Evolutionary conservation across 1,140 invertebrate genomes (phyloP).

Genomic region (Nymphalis io): DNA sequence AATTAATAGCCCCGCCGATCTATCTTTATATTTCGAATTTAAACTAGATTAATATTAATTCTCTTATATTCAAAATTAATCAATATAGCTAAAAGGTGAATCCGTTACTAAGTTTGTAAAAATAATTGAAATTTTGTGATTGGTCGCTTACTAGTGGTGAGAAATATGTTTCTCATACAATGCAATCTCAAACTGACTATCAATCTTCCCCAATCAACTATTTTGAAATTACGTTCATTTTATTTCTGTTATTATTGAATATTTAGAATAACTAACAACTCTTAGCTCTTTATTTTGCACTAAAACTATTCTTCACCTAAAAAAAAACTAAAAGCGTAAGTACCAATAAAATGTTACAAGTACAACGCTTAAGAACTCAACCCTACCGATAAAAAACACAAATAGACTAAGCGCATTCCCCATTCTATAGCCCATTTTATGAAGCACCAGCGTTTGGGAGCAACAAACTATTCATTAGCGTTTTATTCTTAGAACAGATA

Average conservation of each 20-base stretch:
- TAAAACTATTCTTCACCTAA: neutral
- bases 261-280: too few relatives aligned
- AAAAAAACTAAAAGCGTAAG: constrained; percentile 7
- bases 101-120: too few relatives aligned
- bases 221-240: too few relatives aligned
- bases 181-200: too few relatives aligned
- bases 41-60: neutral
- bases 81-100: neutral
- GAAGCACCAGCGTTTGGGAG: constrained; percentile 50
- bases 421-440: constrained; percentile 49
- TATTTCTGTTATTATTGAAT: too few relatives aligned
- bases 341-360: constrained; percentile 25
- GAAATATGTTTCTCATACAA: too few relatives aligned
- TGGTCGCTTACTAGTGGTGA: too few relatives aligned
- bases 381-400: constrained; percentile 34
- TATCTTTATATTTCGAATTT: constrained; percentile 2
- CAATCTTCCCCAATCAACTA: too few relatives aligned
- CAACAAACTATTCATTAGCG: constrained; percentile 63
- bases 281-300: neutral
- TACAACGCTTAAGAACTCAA: constrained; percentile 25
- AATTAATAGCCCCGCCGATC: neutral
- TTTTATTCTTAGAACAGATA: constrained; percentile 60
- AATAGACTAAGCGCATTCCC: constrained; percentile 38
- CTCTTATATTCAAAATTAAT: neutral
- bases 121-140: too few relatives aligned